Evolutionary conservation across 2,888 invertebrate genomes (phyloP).

Genomic region (Diachrysia chrysitis): DNA sequence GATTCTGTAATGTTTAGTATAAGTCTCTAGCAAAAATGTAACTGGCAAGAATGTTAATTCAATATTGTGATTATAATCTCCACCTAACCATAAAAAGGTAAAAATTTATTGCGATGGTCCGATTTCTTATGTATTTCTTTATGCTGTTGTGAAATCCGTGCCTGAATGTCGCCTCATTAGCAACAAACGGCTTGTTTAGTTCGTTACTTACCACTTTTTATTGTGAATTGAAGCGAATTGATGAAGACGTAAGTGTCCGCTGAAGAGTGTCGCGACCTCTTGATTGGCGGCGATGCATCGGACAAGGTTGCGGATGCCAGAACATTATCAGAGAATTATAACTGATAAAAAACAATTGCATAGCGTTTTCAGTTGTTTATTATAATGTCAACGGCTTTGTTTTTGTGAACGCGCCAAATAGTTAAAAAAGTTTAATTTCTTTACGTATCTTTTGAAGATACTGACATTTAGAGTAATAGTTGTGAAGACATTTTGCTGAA

Average conservation of each 20-base stretch:
- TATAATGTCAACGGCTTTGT: slow-evolving; percentile 20
- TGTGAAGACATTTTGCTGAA: slow-evolving; percentile 33
- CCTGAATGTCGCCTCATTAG: slow-evolving; percentile 66
- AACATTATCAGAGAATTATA: slow-evolving; percentile 30
- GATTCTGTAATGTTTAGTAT: background rate
- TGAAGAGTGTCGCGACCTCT: slow-evolving; percentile 76
- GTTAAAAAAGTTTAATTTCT: background rate
- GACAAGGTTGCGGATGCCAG: slow-evolving; percentile 66
- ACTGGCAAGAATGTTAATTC: background rate
- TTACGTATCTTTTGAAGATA: background rate
- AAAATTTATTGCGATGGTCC: slow-evolving; percentile 7
- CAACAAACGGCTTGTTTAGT: slow-evolving; percentile 58
- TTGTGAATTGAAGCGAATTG: slow-evolving; percentile 74
- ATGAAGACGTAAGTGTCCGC: slow-evolving; percentile 75
- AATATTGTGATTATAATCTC: slow-evolving; percentile 2
- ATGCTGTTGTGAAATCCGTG: slow-evolving; percentile 38
- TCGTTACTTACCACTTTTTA: slow-evolving; percentile 66
- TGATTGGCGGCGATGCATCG: slow-evolving; percentile 73
- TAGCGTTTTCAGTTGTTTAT: slow-evolving; percentile 13
- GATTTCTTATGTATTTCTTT: slow-evolving; percentile 18
- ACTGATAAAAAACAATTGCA: slow-evolving; percentile 22
- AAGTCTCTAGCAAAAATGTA: background rate
- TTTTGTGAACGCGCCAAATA: slow-evolving; percentile 19
- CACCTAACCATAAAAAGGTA: background rate
- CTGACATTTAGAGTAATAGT: background rate